Percentiles rank a stretch among this genome's conserved stretches.
These are phyloP conservation scores for Cephus spinipes DNA, from an alignment of 2,888 invertebrate species.

Conservation along the genomic window DNA sequence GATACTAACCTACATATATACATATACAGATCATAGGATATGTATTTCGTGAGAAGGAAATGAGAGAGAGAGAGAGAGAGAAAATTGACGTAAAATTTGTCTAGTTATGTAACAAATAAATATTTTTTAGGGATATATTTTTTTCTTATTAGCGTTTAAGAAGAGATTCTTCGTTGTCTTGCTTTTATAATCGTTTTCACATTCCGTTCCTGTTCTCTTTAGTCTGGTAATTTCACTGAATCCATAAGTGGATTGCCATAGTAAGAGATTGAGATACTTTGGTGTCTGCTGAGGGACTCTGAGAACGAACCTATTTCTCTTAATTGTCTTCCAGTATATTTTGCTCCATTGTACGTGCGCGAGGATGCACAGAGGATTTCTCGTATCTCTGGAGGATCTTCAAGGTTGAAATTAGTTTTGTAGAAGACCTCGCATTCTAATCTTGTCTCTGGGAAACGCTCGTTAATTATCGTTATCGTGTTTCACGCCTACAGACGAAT, in stretches of 20 bases:
- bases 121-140: neutral
- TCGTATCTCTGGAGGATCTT: neutral
- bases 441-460: neutral
- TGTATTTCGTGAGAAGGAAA: neutral
- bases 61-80: neutral
- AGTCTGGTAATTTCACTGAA: neutral
- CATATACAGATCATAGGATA: neutral
- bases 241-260: neutral
- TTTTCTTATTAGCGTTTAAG: neutral
- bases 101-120: neutral
- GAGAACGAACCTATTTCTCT: neutral
- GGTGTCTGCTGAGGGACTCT: neutral
- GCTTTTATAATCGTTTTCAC: neutral
- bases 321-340: neutral
- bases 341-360: neutral
- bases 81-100: neutral
- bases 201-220: neutral
- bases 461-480: neutral
- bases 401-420: neutral
- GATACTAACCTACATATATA: neutral
- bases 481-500: neutral
- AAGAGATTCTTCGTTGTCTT: neutral
- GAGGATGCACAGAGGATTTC: neutral
- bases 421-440: neutral
- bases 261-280: neutral